Evolutionary conservation across 1,140 invertebrate genomes (phyloP).

Genomic region (Lasioglossum baleicum): DNA sequence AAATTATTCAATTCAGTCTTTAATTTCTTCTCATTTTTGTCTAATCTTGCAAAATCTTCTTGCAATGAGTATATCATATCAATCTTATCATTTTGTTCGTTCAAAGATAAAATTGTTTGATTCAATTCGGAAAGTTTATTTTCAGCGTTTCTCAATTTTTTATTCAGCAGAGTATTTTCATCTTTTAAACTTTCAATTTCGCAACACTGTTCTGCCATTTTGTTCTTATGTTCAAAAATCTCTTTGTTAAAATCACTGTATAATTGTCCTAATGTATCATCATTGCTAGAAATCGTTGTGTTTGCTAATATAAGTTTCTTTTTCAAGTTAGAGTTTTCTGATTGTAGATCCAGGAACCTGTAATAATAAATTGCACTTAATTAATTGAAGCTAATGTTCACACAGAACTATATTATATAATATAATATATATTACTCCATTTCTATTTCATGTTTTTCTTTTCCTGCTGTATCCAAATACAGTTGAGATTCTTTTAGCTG

Average conservation of each 20-base stretch:
- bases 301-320: conserved; percentile 3
- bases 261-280: no score
- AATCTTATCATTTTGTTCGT: conserved; percentile 43
- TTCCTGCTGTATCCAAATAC: conserved; percentile 1
- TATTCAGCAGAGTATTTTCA: conserved; percentile 40
- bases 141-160: conserved; percentile 39
- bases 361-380: conserved; percentile 11
- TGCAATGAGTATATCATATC: conserved; percentile 39
- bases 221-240: background rate
- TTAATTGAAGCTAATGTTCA: background rate
- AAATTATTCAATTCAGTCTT: conserved; percentile 25
- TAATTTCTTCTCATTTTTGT: conserved; percentile 42
- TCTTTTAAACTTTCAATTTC: conserved; percentile 40
- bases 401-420: no score
- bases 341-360: conserved; percentile 46
- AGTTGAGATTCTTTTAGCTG: conserved; percentile 20
- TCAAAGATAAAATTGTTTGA: conserved; percentile 40
- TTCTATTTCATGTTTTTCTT: conserved; percentile 14
- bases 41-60: conserved; percentile 46
- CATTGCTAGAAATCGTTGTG: no score
- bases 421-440: conserved; percentile 34
- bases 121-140: conserved; percentile 42
- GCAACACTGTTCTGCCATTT: conserved; percentile 25
- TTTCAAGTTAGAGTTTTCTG: conserved; percentile 42
- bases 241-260: no score